Evolutionary conservation across 2,113 vertebrate genomes (phyloP).

Genomic region (Neodon shergylaensis): DNA sequence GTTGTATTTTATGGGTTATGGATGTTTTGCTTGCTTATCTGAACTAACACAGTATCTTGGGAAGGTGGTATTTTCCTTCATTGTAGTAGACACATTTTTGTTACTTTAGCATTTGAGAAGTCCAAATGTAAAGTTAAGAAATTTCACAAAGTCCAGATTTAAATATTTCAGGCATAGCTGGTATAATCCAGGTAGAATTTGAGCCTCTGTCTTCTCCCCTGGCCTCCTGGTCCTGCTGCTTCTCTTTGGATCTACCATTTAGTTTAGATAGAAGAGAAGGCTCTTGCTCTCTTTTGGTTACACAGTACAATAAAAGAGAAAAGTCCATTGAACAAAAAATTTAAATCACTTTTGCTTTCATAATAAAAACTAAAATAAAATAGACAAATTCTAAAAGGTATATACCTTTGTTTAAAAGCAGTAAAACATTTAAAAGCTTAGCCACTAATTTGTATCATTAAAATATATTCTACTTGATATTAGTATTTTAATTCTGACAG

Average conservation of each 20-base stretch:
- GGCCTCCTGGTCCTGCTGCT: background rate
- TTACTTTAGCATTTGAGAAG: conserved; percentile 3
- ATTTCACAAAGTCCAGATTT: conserved; percentile 34
- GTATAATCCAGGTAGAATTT: background rate
- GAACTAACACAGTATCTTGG: background rate
- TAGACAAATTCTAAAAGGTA: background rate
- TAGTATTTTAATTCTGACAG: conserved; percentile 16
- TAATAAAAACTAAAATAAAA: conserved; percentile 4
- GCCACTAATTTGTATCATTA: background rate
- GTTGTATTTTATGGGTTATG: no score
- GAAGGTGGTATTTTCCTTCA: background rate
- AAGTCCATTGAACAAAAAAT: background rate
- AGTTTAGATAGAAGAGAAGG: background rate
- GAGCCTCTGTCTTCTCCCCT: background rate
- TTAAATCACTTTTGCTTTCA: conserved; percentile 27
- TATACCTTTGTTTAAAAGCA: conserved; percentile 10
- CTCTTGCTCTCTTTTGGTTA: background rate
- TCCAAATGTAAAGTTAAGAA: background rate
- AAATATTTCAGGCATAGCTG: background rate
- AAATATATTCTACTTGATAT: background rate
- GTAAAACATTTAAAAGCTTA: background rate
- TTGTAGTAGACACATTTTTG: background rate
- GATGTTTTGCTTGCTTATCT: background rate
- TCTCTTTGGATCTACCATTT: background rate
- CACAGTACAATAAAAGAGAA: background rate